Percentiles rank a stretch among this genome's conserved stretches.
Evolutionary conservation across 1,140 invertebrate genomes (phyloP).

Genomic region (Drosophila jambulina): DNA sequence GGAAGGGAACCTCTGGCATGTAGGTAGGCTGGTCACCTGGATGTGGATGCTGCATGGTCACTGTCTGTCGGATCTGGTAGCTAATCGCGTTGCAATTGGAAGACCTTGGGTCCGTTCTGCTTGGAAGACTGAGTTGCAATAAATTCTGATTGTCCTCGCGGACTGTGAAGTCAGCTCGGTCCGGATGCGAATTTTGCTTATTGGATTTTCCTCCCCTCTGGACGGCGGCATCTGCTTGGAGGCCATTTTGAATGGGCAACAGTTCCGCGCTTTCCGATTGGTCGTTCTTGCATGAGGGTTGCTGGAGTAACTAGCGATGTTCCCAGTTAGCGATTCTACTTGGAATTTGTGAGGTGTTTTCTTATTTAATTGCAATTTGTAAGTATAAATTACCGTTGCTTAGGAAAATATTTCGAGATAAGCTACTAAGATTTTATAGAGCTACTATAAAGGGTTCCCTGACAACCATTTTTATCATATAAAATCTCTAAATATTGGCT

Average conservation of each 20-base stretch:
- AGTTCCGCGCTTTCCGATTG: slow-evolving; percentile 57
- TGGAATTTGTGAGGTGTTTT: not conserved
- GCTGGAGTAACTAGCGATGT: not conserved
- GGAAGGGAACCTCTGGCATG: slow-evolving; percentile 84
- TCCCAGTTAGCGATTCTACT: slow-evolving; percentile 10
- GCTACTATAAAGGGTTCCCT: not conserved
- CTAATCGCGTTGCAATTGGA: slow-evolving; percentile 26
- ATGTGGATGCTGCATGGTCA: slow-evolving; percentile 79
- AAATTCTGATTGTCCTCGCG: slow-evolving; percentile 59
- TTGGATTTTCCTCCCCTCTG: slow-evolving; percentile 67
- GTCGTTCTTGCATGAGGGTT: slow-evolving; percentile 24
- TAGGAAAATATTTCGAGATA: not conserved
- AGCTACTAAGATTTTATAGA: not conserved
- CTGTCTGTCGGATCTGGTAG: slow-evolving; percentile 11
- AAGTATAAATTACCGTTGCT: too few relatives aligned
- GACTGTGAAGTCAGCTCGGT: slow-evolving; percentile 33
- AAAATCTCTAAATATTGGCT: not conserved
- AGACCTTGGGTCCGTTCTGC: slow-evolving; percentile 69
- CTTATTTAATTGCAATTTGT: not conserved
- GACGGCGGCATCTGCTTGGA: slow-evolving; percentile 38
- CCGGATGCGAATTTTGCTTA: slow-evolving; percentile 37
- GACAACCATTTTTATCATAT: not conserved
- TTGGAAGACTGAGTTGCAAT: slow-evolving; percentile 74
- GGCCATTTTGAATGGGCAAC: slow-evolving; percentile 77
- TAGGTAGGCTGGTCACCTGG: slow-evolving; percentile 74